These are phyloP conservation scores for Stenodera caucasica DNA, from an alignment of 2,888 invertebrate species.

Conservation along the genomic window DNA sequence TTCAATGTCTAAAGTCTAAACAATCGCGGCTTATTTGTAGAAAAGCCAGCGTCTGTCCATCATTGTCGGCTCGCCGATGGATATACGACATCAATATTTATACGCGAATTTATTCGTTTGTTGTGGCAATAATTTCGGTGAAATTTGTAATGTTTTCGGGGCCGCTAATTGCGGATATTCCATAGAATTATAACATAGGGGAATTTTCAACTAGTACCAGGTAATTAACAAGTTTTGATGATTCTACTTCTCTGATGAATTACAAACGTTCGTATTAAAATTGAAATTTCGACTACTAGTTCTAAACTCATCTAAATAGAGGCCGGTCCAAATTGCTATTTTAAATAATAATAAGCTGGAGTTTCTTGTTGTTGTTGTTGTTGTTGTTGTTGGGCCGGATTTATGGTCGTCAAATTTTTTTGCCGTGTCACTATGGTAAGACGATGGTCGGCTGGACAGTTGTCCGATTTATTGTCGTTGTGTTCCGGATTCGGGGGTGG, in stretches of 20 bases:
- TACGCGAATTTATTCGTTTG: slow-evolving; percentile 31
- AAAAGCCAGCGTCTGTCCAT: slow-evolving; percentile 44
- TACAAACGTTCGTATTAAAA: slow-evolving; percentile 1
- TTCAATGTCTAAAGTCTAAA: slow-evolving; percentile 32
- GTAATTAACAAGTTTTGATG: slow-evolving; percentile 58
- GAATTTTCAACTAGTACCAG: slow-evolving; percentile 54
- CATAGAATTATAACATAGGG: too few relatives aligned
- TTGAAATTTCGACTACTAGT: neutral
- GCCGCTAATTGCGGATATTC: too few relatives aligned
- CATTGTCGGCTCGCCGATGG: slow-evolving; percentile 45
- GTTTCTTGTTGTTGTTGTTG: neutral
- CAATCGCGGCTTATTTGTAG: slow-evolving; percentile 43
- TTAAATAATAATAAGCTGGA: slow-evolving; percentile 1
- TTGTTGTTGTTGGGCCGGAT: slow-evolving; percentile 31
- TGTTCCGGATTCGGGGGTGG: slow-evolving; percentile 27
- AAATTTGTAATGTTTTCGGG: too few relatives aligned
- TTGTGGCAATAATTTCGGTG: too few relatives aligned
- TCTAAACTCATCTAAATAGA: neutral
- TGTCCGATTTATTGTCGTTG: slow-evolving; percentile 40
- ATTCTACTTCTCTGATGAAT: slow-evolving; percentile 49
- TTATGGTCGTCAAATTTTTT: slow-evolving; percentile 41
- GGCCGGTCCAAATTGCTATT: neutral
- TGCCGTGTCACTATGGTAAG: slow-evolving; percentile 28
- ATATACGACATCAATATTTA: slow-evolving; percentile 57
- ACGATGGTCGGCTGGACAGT: slow-evolving; percentile 7